These are phyloP conservation scores for Ichneumoninae sp. DNA, from an alignment of 2,888 invertebrate genomes.

Conservation along the genomic window DNA sequence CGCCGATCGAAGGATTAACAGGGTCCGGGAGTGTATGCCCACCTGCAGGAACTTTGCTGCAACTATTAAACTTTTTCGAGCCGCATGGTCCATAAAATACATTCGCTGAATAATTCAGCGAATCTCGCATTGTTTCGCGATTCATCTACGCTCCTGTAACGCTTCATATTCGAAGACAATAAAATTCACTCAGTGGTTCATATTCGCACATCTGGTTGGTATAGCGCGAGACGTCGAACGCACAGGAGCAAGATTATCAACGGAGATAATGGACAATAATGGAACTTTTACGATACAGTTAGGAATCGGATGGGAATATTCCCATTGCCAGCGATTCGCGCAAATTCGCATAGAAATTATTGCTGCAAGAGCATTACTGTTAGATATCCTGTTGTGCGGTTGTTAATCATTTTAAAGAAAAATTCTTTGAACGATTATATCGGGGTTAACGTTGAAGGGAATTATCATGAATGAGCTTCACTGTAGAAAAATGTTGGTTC, in stretches of 20 bases:
- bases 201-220: background rate
- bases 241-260: constrained; percentile 4
- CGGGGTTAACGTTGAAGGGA: background rate
- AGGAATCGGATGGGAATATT: constrained; percentile 10
- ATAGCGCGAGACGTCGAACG: background rate
- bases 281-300: constrained; percentile 1
- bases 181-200: constrained; percentile 1
- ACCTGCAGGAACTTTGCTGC: constrained; percentile 35
- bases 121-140: constrained; percentile 45
- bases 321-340: background rate
- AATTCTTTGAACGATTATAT: background rate
- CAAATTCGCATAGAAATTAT: background rate
- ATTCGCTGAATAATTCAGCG: constrained; percentile 59
- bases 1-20: constrained; percentile 10
- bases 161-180: constrained; percentile 16
- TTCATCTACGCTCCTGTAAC: constrained; percentile 24
- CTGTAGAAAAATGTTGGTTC: no score
- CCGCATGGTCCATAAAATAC: constrained; percentile 38
- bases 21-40: constrained; percentile 10
- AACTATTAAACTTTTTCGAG: constrained; percentile 1
- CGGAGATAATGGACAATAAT: constrained; percentile 17
- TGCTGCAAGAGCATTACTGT: background rate
- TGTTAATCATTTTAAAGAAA: background rate
- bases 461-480: background rate
- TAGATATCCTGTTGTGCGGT: background rate